phyloP scores from a whole-genome alignment of 1,140 invertebrate species.

The Pentalonia nigronervosa region DNA sequence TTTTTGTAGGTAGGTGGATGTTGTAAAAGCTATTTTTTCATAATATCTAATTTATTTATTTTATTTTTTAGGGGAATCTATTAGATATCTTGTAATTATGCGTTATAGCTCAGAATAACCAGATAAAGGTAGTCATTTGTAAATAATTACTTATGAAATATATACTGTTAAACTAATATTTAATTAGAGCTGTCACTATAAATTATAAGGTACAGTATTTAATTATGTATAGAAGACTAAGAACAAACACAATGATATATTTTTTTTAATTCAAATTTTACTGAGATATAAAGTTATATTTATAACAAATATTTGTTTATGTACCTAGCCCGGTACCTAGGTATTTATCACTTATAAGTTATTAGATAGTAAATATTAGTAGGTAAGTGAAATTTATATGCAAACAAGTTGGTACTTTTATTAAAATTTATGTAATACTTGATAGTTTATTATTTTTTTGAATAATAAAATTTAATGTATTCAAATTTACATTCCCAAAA shows the following conservation, averaged over 20 bases:
- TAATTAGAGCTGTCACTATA: background rate
- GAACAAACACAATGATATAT: background rate
- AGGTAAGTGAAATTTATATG: background rate
- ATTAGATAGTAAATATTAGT: background rate
- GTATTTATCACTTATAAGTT: background rate
- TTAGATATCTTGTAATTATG: background rate
- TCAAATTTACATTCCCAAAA: background rate
- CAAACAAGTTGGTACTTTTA: background rate
- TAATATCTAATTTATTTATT: background rate
- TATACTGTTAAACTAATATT: background rate
- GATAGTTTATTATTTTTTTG: background rate
- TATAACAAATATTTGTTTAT: background rate
- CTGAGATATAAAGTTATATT: background rate
- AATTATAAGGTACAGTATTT: background rate
- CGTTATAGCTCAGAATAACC: background rate
- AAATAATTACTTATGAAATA: background rate
- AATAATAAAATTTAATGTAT: background rate
- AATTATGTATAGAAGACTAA: constrained; percentile 1
- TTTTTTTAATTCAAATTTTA: background rate
- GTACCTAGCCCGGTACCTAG: no score
- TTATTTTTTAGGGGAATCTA: background rate
- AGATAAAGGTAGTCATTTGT: background rate
- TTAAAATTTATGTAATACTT: background rate
- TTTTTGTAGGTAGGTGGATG: background rate
- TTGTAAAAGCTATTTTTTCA: background rate